These are phyloP conservation scores for Leptinotarsa juncta DNA, from an alignment of 2,888 invertebrate genomes.

Conservation along the genomic window DNA sequence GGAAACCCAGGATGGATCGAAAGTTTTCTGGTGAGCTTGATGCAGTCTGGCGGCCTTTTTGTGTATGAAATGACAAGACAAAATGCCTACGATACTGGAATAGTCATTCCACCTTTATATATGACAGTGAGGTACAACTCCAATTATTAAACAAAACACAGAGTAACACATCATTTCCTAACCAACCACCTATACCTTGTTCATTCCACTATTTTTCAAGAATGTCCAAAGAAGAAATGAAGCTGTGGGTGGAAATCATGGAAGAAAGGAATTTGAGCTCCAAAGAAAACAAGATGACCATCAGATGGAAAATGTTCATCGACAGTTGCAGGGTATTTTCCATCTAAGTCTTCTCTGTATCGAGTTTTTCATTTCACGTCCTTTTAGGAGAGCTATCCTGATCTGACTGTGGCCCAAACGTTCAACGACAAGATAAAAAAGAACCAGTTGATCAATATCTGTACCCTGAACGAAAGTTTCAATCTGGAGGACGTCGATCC, in stretches of 20 bases:
- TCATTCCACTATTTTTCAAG: constrained; percentile 33
- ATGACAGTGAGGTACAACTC: constrained; percentile 58
- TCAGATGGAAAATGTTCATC: constrained; percentile 67
- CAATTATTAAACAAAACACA: background rate
- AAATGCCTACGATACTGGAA: constrained; percentile 56
- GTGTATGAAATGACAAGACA: constrained; percentile 64
- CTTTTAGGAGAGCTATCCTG: constrained; percentile 53
- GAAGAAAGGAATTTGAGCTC: constrained; percentile 47
- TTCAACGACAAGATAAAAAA: constrained; percentile 46
- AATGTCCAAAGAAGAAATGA: constrained; percentile 48
- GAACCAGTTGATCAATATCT: constrained; percentile 63
- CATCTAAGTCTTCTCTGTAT: background rate
- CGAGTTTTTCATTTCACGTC: constrained; percentile 1
- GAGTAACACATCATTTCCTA: background rate
- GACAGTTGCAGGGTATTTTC: constrained; percentile 64
- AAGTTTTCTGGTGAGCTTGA: constrained; percentile 71
- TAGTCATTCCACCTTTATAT: constrained; percentile 59
- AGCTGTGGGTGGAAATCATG: constrained; percentile 52
- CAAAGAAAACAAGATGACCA: constrained; percentile 42
- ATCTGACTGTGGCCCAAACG: constrained; percentile 45
- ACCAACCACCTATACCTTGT: background rate
- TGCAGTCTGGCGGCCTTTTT: constrained; percentile 69
- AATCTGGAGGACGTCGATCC: constrained; percentile 68
- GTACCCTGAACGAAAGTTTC: constrained; percentile 67
- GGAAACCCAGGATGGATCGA: constrained; percentile 78